Base-by-base conservation (phyloP, 2,797 vertebrate species). In the Rhabdomys pumilio region DNA sequence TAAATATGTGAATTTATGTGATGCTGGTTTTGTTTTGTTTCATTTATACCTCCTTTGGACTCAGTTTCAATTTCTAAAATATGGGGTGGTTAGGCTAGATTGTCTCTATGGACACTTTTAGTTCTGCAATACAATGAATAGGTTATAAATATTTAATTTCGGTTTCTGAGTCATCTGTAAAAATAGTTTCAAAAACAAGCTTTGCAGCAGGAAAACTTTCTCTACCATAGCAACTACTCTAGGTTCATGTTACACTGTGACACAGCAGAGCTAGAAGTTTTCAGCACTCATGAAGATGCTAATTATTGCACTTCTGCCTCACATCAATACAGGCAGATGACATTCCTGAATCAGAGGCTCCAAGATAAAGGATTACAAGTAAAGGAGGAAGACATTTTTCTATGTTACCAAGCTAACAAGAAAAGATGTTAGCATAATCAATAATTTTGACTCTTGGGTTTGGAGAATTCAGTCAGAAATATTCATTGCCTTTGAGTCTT, bases 81-180 rank as follows among this genome's bases (percentile, higher is more conserved):
- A 89, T 65, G 61, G 3, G 12, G 17, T 63, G 20, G 9, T 90
- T 93, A 82, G 29, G 89, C 29, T 89, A 89, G 22, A n/a, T 92
- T 72, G 57, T 65, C 69, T 89, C 85, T 88, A 69, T 75, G 79
- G 73, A 79, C 59, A 79, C 20, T 95, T 97, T 95, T 90, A 92
- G 55, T 97, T 95, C 83, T 93, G 76, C 53, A 87, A 44, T 76
- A 83, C 57, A 91, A 93, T 96, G 89, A 93, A 94, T 77, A 84
- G 72, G 59, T 72, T 91, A 97, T 97, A 96, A 97, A 97, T 94
- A 93, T 96, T 97, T 96, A 96, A 96, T 93, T 95, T 95, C 57
- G 10, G 55, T 96, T 96, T 91, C 94, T 96, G 80, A 97, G 72
- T 96, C 87, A 97, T 96, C 87, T 91, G 76, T 91, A 95, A 96